These are phyloP conservation scores for Aphis craccivora DNA, from an alignment of 1,140 invertebrate species.

Conservation along the genomic window DNA sequence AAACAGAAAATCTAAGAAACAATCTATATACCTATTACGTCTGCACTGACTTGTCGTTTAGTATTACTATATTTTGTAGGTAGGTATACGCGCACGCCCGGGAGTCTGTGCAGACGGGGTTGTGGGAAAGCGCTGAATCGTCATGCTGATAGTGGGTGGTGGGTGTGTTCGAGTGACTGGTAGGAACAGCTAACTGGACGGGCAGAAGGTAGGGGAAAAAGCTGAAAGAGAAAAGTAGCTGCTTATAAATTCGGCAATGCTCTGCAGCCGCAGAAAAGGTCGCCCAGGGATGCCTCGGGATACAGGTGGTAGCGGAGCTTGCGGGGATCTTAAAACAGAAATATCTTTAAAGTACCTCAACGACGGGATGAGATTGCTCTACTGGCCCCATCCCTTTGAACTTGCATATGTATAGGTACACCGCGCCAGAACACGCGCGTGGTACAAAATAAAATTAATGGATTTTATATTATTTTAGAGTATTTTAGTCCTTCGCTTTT, in stretches of 20 bases:
- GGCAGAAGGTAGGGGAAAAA: neutral
- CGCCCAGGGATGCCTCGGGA: neutral
- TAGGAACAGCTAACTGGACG: neutral
- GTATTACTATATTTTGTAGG: neutral
- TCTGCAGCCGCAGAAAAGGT: neutral
- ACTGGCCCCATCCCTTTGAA: neutral
- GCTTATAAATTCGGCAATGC: neutral
- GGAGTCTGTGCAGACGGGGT: neutral
- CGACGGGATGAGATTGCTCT: neutral
- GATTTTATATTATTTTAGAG: neutral
- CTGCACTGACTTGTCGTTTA: neutral
- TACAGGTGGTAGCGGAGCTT: neutral
- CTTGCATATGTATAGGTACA: neutral
- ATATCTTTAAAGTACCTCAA: neutral
- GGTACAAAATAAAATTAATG: neutral
- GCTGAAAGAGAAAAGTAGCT: neutral
- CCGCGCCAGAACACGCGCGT: neutral
- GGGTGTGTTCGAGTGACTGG: too few species aligned
- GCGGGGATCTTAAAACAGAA: neutral
- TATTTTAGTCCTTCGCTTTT: neutral
- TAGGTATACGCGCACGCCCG: neutral
- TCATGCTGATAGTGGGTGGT: neutral
- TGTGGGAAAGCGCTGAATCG: neutral
- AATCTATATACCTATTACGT: neutral
- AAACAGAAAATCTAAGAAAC: neutral